Base-by-base conservation (phyloP, 1,140 invertebrate genomes). In the Caenorhabditis inopinata region DNA sequence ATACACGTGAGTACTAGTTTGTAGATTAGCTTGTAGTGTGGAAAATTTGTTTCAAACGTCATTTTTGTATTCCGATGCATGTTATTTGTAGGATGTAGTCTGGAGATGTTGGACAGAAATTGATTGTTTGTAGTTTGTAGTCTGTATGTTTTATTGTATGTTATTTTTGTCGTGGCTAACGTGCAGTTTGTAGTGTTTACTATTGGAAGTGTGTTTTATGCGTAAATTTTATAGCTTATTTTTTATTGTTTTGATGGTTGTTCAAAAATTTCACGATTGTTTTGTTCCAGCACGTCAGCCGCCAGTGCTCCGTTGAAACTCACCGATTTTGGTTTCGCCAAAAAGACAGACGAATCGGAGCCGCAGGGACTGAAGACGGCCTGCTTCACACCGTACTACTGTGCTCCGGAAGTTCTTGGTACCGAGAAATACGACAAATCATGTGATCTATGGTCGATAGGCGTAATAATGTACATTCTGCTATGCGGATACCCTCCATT, bases 361-460 rank as follows among this genome's bases (percentile, higher is more conserved):
- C 93, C 93, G 81, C 93, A 94, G 81, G 93, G 94, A 0, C 89
- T 98, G 68, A 94, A 95, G 89, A 98, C 96, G 0, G 96, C 96
- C 2, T 98, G 96, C 89, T 98, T 97, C 87, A 98, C 96, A 11
- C 96, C 96, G 3, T 98, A 98, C 89, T 98, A 98, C 91, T 96
- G 97, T 86, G 84, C 85, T 29, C 85, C 87, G 1, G 87, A 88
- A 76, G 96, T 98, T 16, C 90, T 99, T 49, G 95, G 96, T 46
- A 94, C 96, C 47, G 94, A 97, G 88, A 97, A 97, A 89, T 99
- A 98, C 90, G 96, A 98, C 90, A 97, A 96, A 76, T 96, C 95
- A 80, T 98, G 96, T 91, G 96, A 98, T 91, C 94, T 98, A 88
- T 98, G 96, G 96, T 97, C 95, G 0, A 90, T 98, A 78, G 96